A percentile compares a stretch with the other conserved stretches of the same genome.
phyloP scores from a whole-genome alignment of 2,888 invertebrate genomes.

The Entomobrya proxima region DNA sequence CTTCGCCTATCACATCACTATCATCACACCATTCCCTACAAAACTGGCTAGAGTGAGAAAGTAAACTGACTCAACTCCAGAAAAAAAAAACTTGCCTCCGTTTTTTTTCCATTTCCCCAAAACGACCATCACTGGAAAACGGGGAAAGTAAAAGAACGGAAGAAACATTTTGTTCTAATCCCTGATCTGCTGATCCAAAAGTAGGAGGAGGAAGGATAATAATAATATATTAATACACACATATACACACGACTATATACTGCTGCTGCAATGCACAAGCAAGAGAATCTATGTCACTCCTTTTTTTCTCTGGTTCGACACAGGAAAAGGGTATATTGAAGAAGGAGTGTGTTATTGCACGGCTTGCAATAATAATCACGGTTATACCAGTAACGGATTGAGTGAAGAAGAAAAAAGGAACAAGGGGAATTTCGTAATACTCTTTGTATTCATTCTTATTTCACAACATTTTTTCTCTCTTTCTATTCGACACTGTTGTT shows the following conservation, averaged over 20 bases:
- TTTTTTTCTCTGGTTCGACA: background rate
- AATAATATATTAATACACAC: conserved; percentile 12
- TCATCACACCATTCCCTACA: conserved; percentile 23
- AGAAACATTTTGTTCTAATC: conserved; percentile 44
- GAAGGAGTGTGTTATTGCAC: background rate
- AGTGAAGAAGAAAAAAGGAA: background rate
- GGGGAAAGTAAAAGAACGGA: no score
- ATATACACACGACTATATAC: background rate
- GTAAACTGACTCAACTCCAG: background rate
- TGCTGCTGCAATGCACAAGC: background rate
- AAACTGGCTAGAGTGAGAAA: background rate
- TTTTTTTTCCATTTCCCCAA: conserved; percentile 10
- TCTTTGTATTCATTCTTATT: conserved; percentile 31
- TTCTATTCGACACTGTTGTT: background rate
- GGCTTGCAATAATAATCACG: conserved; percentile 5
- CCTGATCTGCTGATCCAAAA: conserved; percentile 44
- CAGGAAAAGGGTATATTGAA: background rate
- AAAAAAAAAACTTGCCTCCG: background rate
- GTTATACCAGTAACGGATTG: background rate
- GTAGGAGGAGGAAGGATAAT: background rate
- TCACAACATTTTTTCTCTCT: conserved; percentile 25
- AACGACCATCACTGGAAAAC: conserved; percentile 21
- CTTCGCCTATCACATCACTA: conserved; percentile 5
- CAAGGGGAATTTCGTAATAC: background rate
- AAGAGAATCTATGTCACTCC: conserved; percentile 45